Conservation (phyloP, 2,888 invertebrate genomes). For the Calameuta filiformis region DNA sequence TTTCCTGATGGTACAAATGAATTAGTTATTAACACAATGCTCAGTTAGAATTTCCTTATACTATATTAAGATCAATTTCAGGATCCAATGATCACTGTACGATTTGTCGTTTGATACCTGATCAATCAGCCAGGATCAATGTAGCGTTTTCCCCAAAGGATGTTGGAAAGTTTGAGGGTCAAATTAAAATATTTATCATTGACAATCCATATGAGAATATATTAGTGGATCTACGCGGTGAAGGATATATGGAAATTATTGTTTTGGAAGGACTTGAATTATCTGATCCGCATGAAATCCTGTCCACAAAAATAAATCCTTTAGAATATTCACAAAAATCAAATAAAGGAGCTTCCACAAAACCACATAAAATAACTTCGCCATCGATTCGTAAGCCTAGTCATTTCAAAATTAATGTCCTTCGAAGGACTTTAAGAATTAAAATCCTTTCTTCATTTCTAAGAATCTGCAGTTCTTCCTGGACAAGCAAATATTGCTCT, state of each 20-base stretch:
- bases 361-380: background rate
- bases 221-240: conserved; percentile 65
- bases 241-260: conserved; percentile 67
- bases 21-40: background rate
- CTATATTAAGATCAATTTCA: conserved; percentile 7
- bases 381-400: background rate
- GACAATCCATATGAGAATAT: conserved; percentile 72
- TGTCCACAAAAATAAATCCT: background rate
- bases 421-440: background rate
- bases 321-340: background rate
- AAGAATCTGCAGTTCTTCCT: background rate
- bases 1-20: conserved; percentile 3
- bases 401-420: background rate
- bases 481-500: conserved; percentile 12
- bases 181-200: conserved; percentile 65
- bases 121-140: conserved; percentile 47
- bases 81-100: conserved; percentile 23
- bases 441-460: background rate
- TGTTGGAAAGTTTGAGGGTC: conserved; percentile 41
- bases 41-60: background rate
- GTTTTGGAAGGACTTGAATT: conserved; percentile 62
- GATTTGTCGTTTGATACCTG: conserved; percentile 43
- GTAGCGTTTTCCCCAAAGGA: conserved; percentile 57
- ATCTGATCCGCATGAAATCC: conserved; percentile 18
- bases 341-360: background rate